These are phyloP conservation scores for Pentalonia nigronervosa DNA, from an alignment of 1,140 invertebrate species.

Conservation along the genomic window DNA sequence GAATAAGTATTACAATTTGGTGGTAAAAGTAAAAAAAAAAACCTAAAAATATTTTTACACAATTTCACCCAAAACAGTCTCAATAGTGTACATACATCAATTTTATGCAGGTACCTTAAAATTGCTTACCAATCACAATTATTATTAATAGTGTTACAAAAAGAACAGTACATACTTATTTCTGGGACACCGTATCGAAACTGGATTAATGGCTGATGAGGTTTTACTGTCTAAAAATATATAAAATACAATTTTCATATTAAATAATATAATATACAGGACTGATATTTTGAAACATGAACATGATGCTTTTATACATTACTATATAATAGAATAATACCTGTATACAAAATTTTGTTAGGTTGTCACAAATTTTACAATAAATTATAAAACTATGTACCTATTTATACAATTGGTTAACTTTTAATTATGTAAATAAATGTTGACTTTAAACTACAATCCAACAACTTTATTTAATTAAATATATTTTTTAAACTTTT, in stretches of 20 bases:
- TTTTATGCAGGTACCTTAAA: neutral
- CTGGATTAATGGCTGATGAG: slow-evolving; percentile 36
- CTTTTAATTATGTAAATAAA: neutral
- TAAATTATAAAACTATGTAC: neutral
- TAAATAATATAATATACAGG: neutral
- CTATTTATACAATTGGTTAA: neutral
- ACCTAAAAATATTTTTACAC: neutral
- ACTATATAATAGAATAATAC: neutral
- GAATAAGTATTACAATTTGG: neutral
- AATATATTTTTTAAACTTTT: no score
- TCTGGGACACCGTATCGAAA: slow-evolving; percentile 13
- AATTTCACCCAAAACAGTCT: neutral
- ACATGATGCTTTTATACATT: neutral
- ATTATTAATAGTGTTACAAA: neutral
- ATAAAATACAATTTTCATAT: neutral
- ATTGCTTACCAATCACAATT: neutral
- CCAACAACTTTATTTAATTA: no score
- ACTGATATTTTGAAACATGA: no score
- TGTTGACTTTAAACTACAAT: no score
- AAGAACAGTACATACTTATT: neutral
- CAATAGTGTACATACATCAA: neutral
- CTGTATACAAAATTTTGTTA: neutral
- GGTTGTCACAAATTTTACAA: neutral
- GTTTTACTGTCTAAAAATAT: slow-evolving; percentile 25
- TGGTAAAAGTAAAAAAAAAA: neutral